Evolutionary conservation across 2,888 invertebrate species (phyloP), one percentile per base, ranked within the genome.

Genomic region (Athalia cordata): DNA sequence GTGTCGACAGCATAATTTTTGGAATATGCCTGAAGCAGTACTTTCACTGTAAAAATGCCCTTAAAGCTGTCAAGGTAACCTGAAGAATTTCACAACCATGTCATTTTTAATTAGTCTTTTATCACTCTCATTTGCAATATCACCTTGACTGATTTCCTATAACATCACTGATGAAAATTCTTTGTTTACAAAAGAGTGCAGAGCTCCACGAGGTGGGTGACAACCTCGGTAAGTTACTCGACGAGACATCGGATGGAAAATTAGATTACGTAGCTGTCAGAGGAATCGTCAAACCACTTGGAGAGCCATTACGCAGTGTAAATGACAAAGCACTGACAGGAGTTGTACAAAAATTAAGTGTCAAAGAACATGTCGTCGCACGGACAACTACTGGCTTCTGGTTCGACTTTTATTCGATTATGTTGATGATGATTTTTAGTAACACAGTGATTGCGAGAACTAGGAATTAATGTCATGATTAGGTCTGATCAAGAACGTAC

Each of bases 381-480:
- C 92, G 96, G 84, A 95, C 94, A 52, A 94, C 95, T 5, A 94
- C 95, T n/a, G 96, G 96, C 4, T 96, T 96, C 90, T 96, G 96
- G 96, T 91, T 84, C 79, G 72, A 59, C 13, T 47, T 47, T 47
- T 5, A 47, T 57, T 47, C 29, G 29, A 29, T 29, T 29, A 29
- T 29, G 29, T 29, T 29, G 29, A 29, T 29, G 29, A 29, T 29
- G 29, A 29, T 29, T 29, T 29, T 29, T 29, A 29, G 29, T 29
- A 29, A 29, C 29, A 29, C 29, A 29, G 29, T 29, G 29, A 29
- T 29, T 29, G 29, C 29, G 29, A 59, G 50, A 79, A 52, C 59
- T 5, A 9, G 13, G 50, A 49, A 47, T 55, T 76, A 65, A 72
- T 79, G 7, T 64, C 66, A 7, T 59, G 5, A 11, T 47, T 13